phyloP scores from a whole-genome alignment of 2,888 invertebrate species.

The Hypomecis atomaria region DNA sequence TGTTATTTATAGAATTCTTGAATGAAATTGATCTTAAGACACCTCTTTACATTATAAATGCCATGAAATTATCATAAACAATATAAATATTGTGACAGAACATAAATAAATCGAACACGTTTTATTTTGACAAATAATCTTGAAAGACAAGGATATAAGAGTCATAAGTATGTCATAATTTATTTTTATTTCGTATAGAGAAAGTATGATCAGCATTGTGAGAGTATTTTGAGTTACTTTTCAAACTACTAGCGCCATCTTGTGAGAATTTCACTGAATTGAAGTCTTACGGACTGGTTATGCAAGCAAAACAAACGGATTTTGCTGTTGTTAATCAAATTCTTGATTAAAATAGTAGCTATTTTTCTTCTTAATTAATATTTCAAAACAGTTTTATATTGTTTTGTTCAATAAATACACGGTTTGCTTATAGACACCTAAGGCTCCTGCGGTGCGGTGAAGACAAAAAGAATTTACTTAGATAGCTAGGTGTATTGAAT shows the following conservation, averaged over 20 bases:
- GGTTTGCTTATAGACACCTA: no score
- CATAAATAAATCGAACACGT: slow-evolving; percentile 25
- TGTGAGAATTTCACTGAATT: slow-evolving; percentile 19
- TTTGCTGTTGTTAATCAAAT: no score
- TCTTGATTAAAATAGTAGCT: no score
- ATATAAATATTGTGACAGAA: slow-evolving; percentile 21
- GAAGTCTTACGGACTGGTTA: slow-evolving; percentile 40
- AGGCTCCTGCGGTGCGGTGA: no score
- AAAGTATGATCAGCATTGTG: slow-evolving; percentile 13
- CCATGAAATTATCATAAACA: slow-evolving; percentile 32
- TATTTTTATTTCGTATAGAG: slow-evolving; percentile 23
- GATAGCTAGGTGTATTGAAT: no score
- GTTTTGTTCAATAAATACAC: no score
- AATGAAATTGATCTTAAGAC: slow-evolving; percentile 45
- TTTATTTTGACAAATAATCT: slow-evolving; percentile 25
- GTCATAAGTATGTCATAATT: slow-evolving; percentile 23
- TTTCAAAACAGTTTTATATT: no score
- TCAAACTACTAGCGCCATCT: slow-evolving; percentile 54
- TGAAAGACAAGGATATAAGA: slow-evolving; percentile 27
- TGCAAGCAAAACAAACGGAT: no score
- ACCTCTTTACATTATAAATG: slow-evolving; percentile 23
- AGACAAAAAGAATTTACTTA: no score
- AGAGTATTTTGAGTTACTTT: neutral
- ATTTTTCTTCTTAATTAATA: no score
- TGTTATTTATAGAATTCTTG: slow-evolving; percentile 54